Conservation (phyloP, 23 tunicate species). For the Styela clava region DNA sequence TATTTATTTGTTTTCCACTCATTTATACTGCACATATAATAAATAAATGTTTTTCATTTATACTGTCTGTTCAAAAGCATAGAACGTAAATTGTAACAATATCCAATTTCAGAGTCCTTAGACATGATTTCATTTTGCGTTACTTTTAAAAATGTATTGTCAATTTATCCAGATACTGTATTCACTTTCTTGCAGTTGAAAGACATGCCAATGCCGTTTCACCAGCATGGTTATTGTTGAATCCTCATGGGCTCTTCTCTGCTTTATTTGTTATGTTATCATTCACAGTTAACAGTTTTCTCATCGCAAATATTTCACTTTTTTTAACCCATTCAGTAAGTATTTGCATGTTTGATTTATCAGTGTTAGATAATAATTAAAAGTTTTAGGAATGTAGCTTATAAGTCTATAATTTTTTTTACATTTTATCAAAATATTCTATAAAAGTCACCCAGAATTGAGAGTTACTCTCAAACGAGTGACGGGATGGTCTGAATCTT, state of each 20-base stretch:
- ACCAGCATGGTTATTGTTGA: slow-evolving; percentile 50
- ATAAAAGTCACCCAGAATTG: neutral
- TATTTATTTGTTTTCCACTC: no score
- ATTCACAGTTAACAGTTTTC: slow-evolving; percentile 56
- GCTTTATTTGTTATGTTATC: slow-evolving; percentile 56
- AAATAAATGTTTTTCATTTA: no score
- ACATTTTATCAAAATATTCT: neutral
- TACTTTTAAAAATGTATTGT: no score
- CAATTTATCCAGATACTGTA: no score
- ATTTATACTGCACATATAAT: no score
- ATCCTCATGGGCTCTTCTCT: slow-evolving; percentile 22
- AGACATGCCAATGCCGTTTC: slow-evolving; percentile 36
- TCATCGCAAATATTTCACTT: slow-evolving; percentile 39
- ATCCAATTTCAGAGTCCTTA: no score
- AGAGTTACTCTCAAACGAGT: neutral
- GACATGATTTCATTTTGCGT: no score
- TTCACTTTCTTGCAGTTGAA: slow-evolving; percentile 65
- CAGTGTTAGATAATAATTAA: neutral
- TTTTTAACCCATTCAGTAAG: slow-evolving; percentile 57
- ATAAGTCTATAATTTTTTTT: neutral
- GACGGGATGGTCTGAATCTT: no score
- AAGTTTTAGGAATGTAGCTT: neutral
- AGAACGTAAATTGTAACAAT: no score
- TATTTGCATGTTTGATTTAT: neutral
- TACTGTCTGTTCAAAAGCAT: no score